Evolutionary conservation across 2,888 invertebrate genomes (phyloP), one percentile per base, ranked within the genome.

Genomic region (Helicoverpa assulta): DNA sequence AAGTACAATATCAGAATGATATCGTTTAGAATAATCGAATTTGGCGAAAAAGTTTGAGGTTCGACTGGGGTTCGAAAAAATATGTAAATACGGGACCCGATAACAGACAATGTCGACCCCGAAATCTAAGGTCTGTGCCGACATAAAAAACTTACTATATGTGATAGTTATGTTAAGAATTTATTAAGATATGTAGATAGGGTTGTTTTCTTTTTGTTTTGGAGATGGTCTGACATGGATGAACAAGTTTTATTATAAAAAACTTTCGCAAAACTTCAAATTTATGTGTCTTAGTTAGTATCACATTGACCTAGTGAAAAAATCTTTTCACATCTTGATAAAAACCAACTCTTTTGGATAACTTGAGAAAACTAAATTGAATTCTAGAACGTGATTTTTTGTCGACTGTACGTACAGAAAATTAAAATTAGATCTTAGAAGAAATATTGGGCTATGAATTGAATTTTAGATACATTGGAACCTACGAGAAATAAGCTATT

Each of bases 21-120:
- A 89, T 89, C 89, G 83, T 86, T 86, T 83, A 81, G 86, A 88
- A 90, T 90, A 90, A 91, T 91, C 90, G 89, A 90, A 90, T 90
- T 85, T 85, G 84, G 82, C 80, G 65, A 76, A 78, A 87, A 90
- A 80, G 81, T 88, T 87, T 73, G 80, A 82, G 82, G 82, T 73
- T 71, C 62, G 52, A 70, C 51, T 63, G 58, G 73, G 76, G 66
- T 70, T 78, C 79, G 76, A 70, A 82, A 79, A 86, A 87, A 89
- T 90, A 91, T 91, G 91, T 89, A 90, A 91, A 91, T 91, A 85
- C 67, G 50, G 70, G 65, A 76, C 61, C 81, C 84, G 89, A 90
- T 90, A 90, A 86, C 88, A 84, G 85, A 84, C 81, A 72, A 69
- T 69, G 69, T 81, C 74, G 74, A 65, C 78, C 78, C 73, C 75